Evolutionary conservation across 1,140 invertebrate genomes (phyloP).

Genomic region (Venturia canescens): DNA sequence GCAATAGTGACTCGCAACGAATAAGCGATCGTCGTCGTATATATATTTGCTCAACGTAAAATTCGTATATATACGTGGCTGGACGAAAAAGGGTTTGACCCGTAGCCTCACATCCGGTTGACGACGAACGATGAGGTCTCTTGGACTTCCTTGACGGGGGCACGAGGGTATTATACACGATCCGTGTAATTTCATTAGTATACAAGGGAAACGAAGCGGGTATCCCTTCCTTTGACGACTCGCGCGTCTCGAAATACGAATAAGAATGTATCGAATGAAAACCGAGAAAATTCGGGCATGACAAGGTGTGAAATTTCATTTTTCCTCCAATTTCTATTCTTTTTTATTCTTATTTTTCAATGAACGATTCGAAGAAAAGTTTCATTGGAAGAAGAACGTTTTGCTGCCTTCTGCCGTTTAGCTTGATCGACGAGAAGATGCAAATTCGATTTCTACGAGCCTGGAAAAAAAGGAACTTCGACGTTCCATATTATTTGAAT

Average conservation of each 20-base stretch:
- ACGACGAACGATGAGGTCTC: conserved; percentile 13
- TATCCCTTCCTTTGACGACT: conserved; percentile 22
- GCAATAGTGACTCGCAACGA: not conserved
- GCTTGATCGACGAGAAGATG: conserved; percentile 7
- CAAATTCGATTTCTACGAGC: conserved; percentile 17
- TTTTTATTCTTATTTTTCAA: not conserved
- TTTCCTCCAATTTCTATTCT: not conserved
- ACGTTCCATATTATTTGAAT: not conserved
- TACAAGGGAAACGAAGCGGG: conserved; percentile 30
- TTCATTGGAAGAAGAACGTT: conserved; percentile 11
- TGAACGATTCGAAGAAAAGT: not conserved
- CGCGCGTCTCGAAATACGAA: not conserved
- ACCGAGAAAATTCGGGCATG: conserved; percentile 22
- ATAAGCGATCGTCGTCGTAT: not conserved
- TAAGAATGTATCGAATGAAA: conserved; percentile 9
- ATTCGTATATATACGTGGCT: not conserved
- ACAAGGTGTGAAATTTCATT: conserved; percentile 31
- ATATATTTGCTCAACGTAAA: not conserved
- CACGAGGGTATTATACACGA: conserved; percentile 36
- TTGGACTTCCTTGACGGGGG: conserved; percentile 20
- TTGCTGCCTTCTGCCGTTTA: not conserved
- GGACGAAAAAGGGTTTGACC: conserved; percentile 16
- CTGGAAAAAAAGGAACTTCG: not conserved
- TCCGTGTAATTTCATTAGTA: conserved; percentile 45
- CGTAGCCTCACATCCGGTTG: conserved; percentile 21